Conservation (phyloP, 2,797 vertebrate genomes). For the Tenualosa thibaudeaui region DNA sequence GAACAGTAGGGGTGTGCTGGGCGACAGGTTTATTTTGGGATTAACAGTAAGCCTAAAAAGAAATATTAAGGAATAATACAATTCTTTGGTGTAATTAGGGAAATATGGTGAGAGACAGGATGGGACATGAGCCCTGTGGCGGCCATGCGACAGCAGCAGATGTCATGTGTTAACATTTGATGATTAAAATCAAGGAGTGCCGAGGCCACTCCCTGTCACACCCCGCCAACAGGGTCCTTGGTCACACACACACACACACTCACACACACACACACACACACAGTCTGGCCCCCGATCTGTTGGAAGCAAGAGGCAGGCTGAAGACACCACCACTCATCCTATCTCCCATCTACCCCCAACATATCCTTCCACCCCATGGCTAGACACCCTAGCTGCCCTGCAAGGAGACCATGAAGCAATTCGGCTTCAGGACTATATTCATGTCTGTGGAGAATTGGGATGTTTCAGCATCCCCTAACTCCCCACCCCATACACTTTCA, state of each 20-base stretch:
- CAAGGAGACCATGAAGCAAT: conserved; percentile 26
- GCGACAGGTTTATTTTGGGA: conserved; percentile 69
- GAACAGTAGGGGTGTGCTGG: conserved; percentile 76
- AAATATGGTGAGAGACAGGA: conserved; percentile 71
- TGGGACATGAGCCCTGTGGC: conserved; percentile 59
- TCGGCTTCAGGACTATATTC: conserved; percentile 37
- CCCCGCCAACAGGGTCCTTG: conserved; percentile 36
- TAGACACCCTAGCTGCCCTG: background rate
- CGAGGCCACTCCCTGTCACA: conserved; percentile 38
- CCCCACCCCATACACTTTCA: background rate
- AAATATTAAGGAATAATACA: conserved; percentile 72
- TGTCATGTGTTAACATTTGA: conserved; percentile 79
- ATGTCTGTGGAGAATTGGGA: background rate
- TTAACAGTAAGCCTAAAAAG: conserved; percentile 65
- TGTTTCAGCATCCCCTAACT: background rate
- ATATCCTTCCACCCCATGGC: background rate
- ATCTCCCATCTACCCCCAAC: background rate
- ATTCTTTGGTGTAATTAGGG: conserved; percentile 77
- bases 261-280: conserved; percentile 27
- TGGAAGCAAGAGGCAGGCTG: conserved; percentile 29
- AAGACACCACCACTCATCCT: background rate
- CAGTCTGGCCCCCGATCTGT: conserved; percentile 78
- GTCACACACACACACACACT: background rate
- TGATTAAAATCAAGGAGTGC: conserved; percentile 75
- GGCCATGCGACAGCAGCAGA: conserved; percentile 67